phyloP scores from a whole-genome alignment of 2,888 invertebrate species.

The Pandemis heparana region DNA sequence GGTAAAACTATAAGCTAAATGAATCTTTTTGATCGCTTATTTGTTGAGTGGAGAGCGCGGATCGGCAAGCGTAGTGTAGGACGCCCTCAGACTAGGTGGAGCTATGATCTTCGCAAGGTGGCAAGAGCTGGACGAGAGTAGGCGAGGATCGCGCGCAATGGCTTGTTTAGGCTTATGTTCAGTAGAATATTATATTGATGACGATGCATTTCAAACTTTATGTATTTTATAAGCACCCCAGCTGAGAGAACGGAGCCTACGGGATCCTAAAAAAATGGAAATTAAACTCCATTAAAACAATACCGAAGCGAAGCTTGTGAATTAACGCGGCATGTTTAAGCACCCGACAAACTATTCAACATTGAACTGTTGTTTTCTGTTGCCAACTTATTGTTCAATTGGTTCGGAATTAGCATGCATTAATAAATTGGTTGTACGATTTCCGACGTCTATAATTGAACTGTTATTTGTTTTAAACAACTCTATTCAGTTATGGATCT shows the following conservation, averaged over 20 bases:
- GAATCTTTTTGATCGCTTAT: no score
- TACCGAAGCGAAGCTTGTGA: constrained; percentile 8
- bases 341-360: neutral
- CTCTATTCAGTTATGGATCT: neutral
- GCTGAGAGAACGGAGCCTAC: neutral
- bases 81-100: no score
- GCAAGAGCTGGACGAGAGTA: no score
- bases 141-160: no score
- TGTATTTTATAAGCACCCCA: no score
- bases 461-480: neutral
- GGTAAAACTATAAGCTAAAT: no score
- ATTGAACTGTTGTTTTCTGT: neutral
- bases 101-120: no score
- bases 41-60: no score
- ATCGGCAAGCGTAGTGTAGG: no score
- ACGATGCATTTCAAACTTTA: no score
- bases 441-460: neutral
- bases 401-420: neutral
- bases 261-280: constrained; percentile 9
- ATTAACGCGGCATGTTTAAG: neutral
- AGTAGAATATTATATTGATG: no score
- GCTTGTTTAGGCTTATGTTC: no score
- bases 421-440: neutral
- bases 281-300: constrained; percentile 29
- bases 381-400: neutral